A percentile compares a stretch with the other conserved stretches of the same genome.
These are phyloP conservation scores for Anguilla pacifica DNA, from an alignment of 2,797 vertebrate species.

Conservation along the genomic window DNA sequence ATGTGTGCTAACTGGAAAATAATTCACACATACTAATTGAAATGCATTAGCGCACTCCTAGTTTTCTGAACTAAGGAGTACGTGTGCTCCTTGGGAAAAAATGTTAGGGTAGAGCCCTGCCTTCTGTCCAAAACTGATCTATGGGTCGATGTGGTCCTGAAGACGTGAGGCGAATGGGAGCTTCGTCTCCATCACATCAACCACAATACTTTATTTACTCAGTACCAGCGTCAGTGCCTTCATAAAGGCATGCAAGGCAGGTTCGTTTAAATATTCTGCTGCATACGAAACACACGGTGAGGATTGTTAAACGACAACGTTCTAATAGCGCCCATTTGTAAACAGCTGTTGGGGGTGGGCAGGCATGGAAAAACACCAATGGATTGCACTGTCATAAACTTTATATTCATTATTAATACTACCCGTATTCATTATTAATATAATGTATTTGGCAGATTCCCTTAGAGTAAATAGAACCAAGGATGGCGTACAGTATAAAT, in stretches of 20 bases:
- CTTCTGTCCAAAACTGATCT: neutral
- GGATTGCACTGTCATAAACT: neutral
- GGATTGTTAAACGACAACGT: neutral
- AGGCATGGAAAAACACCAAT: neutral
- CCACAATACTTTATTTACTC: neutral
- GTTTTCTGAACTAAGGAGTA: too few species aligned
- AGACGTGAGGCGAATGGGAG: neutral
- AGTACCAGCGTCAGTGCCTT: neutral
- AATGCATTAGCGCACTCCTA: too few species aligned
- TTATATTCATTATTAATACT: conserved; percentile 17
- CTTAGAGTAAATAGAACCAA: neutral
- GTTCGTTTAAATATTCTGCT: neutral
- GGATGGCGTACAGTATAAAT: neutral
- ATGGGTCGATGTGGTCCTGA: neutral
- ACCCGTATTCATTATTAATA: conserved; percentile 8
- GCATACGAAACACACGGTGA: neutral
- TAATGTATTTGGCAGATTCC: neutral
- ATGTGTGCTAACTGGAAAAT: too few species aligned
- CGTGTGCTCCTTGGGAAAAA: neutral
- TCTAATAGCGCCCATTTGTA: neutral
- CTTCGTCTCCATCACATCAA: too few species aligned
- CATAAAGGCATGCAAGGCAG: neutral
- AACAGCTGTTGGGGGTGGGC: conserved; percentile 13
- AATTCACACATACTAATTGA: too few species aligned
- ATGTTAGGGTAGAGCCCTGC: neutral